These are phyloP conservation scores for Haliclystus octoradiatus DNA, from an alignment of 30 jellyfish, hydroid and myxozoan genomes.

Conservation along the genomic window DNA sequence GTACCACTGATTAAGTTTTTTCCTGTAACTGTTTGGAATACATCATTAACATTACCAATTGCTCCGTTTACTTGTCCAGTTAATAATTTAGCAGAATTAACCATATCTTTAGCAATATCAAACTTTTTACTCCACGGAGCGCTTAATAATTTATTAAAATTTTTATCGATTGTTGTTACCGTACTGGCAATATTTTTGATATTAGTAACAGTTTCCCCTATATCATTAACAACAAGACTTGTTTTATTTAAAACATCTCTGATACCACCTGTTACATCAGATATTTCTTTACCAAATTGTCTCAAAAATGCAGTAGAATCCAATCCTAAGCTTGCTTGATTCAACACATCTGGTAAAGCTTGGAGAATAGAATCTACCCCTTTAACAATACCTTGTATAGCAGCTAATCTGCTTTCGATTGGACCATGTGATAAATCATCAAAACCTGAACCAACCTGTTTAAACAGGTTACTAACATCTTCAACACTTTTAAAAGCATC, in stretches of 20 bases:
- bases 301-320: conserved; percentile 59
- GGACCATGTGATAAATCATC: conserved; percentile 63
- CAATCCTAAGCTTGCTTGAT: conserved; percentile 22
- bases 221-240: conserved; percentile 32
- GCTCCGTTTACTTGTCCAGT: conserved; percentile 61
- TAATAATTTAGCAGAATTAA: conserved; percentile 21
- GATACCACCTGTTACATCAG: conserved; percentile 60
- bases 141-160: conserved; percentile 37
- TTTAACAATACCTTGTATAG: conserved; percentile 46
- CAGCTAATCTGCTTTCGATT: conserved; percentile 65
- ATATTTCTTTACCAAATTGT: conserved; percentile 56
- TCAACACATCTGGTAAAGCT: conserved; percentile 55
- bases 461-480: conserved; percentile 29
- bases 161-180: conserved; percentile 35
- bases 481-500: conserved; percentile 52
- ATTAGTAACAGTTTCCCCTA: conserved; percentile 43
- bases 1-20: conserved; percentile 34
- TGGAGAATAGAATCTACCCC: conserved; percentile 48
- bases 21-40: conserved; percentile 58
- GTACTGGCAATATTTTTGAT: conserved; percentile 25
- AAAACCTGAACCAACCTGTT: conserved; percentile 14
- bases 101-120: conserved; percentile 20
- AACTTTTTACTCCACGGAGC: conserved; percentile 56
- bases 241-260: conserved; percentile 43
- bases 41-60: conserved; percentile 38